phyloP scores from a whole-genome alignment of 2,888 invertebrate genomes.

The Dynastes tityus region DNA sequence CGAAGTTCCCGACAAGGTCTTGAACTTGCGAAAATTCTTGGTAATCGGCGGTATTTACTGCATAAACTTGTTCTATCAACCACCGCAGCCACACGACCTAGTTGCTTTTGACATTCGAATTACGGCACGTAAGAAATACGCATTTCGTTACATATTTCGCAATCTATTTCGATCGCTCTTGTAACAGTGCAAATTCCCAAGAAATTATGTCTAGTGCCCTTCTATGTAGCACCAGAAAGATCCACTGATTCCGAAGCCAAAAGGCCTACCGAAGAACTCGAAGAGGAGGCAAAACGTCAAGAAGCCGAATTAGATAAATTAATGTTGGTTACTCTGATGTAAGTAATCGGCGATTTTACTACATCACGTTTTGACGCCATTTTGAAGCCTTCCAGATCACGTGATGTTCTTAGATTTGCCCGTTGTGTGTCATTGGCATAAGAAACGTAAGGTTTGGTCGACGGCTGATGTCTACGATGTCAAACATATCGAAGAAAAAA shows the following conservation, averaged over 20 bases:
- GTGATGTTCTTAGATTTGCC: slow-evolving; percentile 69
- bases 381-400: slow-evolving; percentile 61
- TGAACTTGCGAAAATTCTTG: slow-evolving; percentile 83
- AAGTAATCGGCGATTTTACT: slow-evolving; percentile 59
- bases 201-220: slow-evolving; percentile 75
- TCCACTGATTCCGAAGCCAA: slow-evolving; percentile 79
- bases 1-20: slow-evolving; percentile 72
- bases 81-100: slow-evolving; percentile 82
- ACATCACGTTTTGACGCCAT: neutral
- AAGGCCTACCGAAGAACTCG: slow-evolving; percentile 85
- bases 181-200: slow-evolving; percentile 75
- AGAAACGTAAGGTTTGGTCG: slow-evolving; percentile 62
- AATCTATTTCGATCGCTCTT: neutral
- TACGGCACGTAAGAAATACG: slow-evolving; percentile 73
- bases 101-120: slow-evolving; percentile 70
- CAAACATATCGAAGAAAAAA: slow-evolving; percentile 90
- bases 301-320: slow-evolving; percentile 84
- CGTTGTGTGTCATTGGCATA: slow-evolving; percentile 66
- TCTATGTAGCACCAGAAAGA: slow-evolving; percentile 79
- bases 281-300: slow-evolving; percentile 82
- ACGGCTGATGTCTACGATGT: slow-evolving; percentile 65
- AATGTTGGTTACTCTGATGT: slow-evolving; percentile 81
- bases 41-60: slow-evolving; percentile 85
- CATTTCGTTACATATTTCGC: neutral
- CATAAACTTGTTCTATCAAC: slow-evolving; percentile 82